Evolutionary conservation across 2,797 vertebrate genomes (phyloP).

Genomic region (Stomatorhinus walkeri): DNA sequence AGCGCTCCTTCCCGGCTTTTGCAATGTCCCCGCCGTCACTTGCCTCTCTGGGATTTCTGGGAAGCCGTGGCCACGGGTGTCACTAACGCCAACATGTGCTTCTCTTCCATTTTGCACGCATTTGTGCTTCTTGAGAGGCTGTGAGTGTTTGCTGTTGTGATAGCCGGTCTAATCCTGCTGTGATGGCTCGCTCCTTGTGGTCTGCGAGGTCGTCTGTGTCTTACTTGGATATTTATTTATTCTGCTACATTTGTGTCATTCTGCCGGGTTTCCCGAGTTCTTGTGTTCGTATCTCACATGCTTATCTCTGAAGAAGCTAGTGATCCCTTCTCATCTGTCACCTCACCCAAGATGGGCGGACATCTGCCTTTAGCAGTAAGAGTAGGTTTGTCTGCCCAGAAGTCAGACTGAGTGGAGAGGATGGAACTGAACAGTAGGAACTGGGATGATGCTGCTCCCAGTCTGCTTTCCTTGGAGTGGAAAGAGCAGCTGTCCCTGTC

Average conservation of each 20-base stretch:
- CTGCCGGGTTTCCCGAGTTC: not conserved
- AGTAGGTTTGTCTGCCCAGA: not conserved
- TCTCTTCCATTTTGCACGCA: not conserved
- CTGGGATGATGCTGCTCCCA: not conserved
- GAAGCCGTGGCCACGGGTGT: not conserved
- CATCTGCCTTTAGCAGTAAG: not conserved
- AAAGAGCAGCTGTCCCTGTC: not conserved
- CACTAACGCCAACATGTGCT: not conserved
- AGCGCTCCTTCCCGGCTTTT: no score
- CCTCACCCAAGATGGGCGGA: not conserved
- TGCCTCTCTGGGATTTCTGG: not conserved
- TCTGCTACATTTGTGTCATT: not conserved
- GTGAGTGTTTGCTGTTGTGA: not conserved
- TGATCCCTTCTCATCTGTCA: not conserved
- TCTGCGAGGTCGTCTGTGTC: not conserved
- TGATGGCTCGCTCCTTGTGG: not conserved
- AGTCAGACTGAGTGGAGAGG: not conserved
- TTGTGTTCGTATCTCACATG: not conserved
- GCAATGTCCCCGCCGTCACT: not conserved
- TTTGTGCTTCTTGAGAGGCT: not conserved
- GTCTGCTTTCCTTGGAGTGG: no score
- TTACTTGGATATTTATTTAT: not conserved
- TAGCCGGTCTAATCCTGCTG: not conserved
- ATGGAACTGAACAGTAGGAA: not conserved
- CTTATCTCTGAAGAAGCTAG: not conserved